A percentile compares a stretch with the other conserved stretches of the same genome.
phyloP scores from a whole-genome alignment of 2,797 vertebrate genomes.

The Anableps anableps region DNA sequence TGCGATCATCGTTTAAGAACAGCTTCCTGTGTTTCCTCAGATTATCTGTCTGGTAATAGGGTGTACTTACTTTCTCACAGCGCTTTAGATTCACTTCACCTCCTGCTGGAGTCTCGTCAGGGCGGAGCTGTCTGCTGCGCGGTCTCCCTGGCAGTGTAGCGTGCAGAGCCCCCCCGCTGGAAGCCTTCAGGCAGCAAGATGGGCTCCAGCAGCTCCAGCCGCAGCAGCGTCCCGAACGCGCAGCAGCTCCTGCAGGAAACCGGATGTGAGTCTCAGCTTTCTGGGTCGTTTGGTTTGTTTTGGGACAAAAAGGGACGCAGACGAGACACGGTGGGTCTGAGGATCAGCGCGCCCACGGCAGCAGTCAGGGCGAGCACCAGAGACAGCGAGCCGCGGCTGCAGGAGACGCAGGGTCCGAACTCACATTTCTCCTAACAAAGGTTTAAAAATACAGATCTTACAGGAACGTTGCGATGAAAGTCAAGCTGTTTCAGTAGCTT shows the following conservation, averaged over 20 bases:
- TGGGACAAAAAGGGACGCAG: too few species aligned
- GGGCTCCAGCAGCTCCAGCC: constrained; percentile 68
- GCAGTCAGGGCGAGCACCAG: too few species aligned
- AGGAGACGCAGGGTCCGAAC: neutral
- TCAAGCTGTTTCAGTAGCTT: neutral
- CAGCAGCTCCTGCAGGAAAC: constrained; percentile 72
- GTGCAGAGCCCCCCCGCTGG: too few species aligned
- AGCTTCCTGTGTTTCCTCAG: neutral
- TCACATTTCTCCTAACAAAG: too few species aligned
- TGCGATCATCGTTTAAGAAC: neutral
- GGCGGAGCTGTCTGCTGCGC: neutral
- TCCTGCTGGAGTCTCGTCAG: too few species aligned
- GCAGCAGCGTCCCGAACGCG: constrained; percentile 57
- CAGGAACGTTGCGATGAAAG: too few species aligned
- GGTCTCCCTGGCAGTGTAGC: too few species aligned
- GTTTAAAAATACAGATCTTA: too few species aligned
- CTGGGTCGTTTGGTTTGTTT: neutral
- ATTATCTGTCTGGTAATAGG: too few species aligned
- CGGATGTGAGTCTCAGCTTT: constrained; percentile 66
- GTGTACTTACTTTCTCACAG: too few species aligned
- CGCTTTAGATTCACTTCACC: too few species aligned
- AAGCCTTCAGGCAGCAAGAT: constrained; percentile 44
- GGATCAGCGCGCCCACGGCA: neutral
- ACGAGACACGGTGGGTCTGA: too few species aligned
- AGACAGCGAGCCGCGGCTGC: neutral